A percentile compares a stretch with the other conserved stretches of the same genome.
Evolutionary conservation across 2,888 invertebrate species (phyloP).

Genomic region (Sepioteuthis lessoniana): DNA sequence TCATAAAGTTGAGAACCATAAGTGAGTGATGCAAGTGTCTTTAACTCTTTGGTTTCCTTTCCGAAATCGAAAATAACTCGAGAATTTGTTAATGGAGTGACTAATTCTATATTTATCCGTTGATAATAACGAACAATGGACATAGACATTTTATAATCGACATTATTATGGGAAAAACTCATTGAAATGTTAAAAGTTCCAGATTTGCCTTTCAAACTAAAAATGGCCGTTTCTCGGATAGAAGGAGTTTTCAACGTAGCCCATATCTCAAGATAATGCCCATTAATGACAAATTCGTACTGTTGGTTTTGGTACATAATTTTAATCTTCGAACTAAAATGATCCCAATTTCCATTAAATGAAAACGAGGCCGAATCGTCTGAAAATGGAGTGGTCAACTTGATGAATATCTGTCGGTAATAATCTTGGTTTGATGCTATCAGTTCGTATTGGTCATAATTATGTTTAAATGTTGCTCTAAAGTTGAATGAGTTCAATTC

Average conservation of each 20-base stretch:
- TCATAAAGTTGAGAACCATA: background rate
- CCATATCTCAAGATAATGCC: background rate
- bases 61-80: background rate
- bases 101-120: background rate
- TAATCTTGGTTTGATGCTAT: background rate
- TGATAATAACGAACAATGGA: background rate
- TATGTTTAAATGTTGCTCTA: background rate
- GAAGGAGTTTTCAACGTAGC: background rate
- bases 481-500: background rate
- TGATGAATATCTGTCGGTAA: background rate
- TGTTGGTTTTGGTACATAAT: background rate
- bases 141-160: background rate
- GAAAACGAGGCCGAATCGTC: background rate
- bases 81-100: background rate
- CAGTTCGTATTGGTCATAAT: background rate
- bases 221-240: background rate
- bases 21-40: background rate
- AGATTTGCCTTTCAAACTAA: background rate
- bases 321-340: background rate
- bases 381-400: background rate
- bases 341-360: background rate
- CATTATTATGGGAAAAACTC: background rate
- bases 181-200: background rate
- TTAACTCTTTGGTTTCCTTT: background rate
- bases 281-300: background rate